Conservation (phyloP, 2,113 vertebrate genomes). For the Otus sunia region DNA sequence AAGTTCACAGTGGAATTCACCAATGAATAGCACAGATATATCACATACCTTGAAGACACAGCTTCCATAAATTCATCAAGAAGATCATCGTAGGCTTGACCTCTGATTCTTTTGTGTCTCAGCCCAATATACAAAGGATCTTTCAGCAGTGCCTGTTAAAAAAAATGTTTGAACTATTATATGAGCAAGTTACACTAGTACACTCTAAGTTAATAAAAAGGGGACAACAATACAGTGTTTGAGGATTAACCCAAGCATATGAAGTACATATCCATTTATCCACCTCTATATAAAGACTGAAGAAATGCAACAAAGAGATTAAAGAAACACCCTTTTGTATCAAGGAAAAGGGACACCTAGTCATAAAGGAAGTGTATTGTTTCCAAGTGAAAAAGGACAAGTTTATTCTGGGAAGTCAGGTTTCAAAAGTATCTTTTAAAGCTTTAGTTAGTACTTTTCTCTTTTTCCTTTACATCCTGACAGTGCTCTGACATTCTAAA, state of each 20-base stretch:
- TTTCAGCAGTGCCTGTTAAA: constrained; percentile 83
- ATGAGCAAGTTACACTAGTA: not conserved
- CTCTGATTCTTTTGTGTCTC: constrained; percentile 89
- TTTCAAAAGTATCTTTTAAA: not conserved
- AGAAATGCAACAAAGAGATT: constrained; percentile 21
- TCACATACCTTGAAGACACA: constrained; percentile 86
- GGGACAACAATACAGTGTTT: constrained; percentile 1
- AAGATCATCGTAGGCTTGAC: constrained; percentile 88
- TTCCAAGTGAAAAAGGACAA: not conserved
- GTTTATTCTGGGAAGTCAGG: not conserved
- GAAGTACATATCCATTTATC: not conserved
- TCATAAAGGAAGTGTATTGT: not conserved
- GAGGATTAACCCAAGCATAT: constrained; percentile 19
- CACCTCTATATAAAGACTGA: not conserved
- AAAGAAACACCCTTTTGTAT: constrained; percentile 2
- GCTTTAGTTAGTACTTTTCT: not conserved
- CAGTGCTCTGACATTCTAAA: not conserved
- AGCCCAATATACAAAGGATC: constrained; percentile 95
- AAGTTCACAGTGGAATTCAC: not conserved
- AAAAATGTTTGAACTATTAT: not conserved
- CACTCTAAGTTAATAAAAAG: not conserved
- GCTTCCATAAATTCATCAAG: constrained; percentile 98
- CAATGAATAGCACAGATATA: not conserved
- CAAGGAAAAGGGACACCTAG: not conserved
- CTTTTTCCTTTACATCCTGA: not conserved